Percentiles rank a stretch among this genome's conserved stretches.
Conservation (phyloP, 2,888 invertebrate species). For the Embidobia sp. region DNA sequence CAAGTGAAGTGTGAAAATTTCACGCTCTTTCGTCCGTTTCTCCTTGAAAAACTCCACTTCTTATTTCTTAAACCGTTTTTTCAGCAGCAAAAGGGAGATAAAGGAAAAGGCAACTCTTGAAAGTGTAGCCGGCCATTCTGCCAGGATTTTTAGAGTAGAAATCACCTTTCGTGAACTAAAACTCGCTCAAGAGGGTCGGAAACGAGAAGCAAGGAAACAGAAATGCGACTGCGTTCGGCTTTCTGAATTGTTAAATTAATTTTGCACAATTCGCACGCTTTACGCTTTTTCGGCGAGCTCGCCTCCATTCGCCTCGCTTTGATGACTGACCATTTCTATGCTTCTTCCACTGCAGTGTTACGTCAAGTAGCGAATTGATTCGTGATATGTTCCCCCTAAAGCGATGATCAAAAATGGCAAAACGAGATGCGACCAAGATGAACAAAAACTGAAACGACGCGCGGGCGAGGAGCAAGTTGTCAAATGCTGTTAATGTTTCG, state of each 20-base stretch:
- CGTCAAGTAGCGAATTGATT: too few species aligned
- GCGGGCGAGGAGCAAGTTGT: conserved; percentile 17
- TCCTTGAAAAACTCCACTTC: conserved; percentile 40
- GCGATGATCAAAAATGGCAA: conserved; percentile 5
- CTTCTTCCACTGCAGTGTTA: not conserved
- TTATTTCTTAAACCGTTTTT: conserved; percentile 44
- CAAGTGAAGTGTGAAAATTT: conserved; percentile 58
- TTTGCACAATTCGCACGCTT: not conserved
- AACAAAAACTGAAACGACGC: conserved; percentile 13
- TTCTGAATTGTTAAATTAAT: conserved; percentile 19
- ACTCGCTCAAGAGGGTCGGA: conserved; percentile 13
- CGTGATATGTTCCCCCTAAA: not conserved
- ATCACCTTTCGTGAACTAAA: conserved; percentile 50
- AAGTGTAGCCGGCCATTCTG: conserved; percentile 37
- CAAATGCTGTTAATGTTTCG: conserved; percentile 36
- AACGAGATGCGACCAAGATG: conserved; percentile 7
- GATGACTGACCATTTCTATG: conserved; percentile 5
- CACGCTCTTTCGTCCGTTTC: conserved; percentile 28
- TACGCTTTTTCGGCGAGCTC: too few species aligned
- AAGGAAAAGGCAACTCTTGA: conserved; percentile 52
- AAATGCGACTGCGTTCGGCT: conserved; percentile 5
- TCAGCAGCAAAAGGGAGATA: conserved; percentile 30
- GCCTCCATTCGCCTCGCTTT: not conserved
- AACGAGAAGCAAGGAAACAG: not conserved
- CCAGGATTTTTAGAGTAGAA: conserved; percentile 42